These are phyloP conservation scores for Drosophila neutralis DNA, from an alignment of 2,888 invertebrate species.

Conservation along the genomic window DNA sequence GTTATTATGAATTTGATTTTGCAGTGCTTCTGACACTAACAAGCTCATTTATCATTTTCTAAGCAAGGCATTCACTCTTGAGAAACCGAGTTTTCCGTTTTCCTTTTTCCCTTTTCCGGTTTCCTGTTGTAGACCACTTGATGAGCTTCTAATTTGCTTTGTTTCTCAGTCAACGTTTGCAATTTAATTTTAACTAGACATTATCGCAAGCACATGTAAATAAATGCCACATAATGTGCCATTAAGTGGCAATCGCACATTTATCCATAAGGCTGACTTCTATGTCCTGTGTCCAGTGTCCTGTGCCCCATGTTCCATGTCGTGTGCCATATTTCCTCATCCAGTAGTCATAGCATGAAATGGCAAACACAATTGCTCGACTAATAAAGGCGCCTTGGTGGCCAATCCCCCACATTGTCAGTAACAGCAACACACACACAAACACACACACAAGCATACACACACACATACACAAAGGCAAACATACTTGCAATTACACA, in stretches of 20 bases:
- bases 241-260: constrained; percentile 73
- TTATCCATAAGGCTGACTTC: constrained; percentile 38
- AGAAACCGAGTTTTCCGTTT: background rate
- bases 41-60: constrained; percentile 3
- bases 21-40: background rate
- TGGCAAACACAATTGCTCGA: constrained; percentile 54
- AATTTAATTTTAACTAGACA: constrained; percentile 12
- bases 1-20: background rate
- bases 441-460: constrained; percentile 1
- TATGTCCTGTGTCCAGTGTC: background rate
- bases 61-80: background rate
- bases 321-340: background rate
- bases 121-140: constrained; percentile 20
- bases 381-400: constrained; percentile 47
- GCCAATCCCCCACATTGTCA: constrained; percentile 48
- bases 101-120: background rate
- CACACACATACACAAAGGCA: background rate
- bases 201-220: constrained; percentile 58
- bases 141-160: constrained; percentile 28
- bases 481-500: background rate
- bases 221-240: constrained; percentile 64
- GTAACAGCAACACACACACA: constrained; percentile 8
- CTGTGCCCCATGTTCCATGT: background rate
- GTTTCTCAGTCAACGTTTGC: background rate
- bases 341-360: constrained; percentile 26